phyloP scores from a whole-genome alignment of 1,140 invertebrate genomes.

The Drosophila kikkawai region DNA sequence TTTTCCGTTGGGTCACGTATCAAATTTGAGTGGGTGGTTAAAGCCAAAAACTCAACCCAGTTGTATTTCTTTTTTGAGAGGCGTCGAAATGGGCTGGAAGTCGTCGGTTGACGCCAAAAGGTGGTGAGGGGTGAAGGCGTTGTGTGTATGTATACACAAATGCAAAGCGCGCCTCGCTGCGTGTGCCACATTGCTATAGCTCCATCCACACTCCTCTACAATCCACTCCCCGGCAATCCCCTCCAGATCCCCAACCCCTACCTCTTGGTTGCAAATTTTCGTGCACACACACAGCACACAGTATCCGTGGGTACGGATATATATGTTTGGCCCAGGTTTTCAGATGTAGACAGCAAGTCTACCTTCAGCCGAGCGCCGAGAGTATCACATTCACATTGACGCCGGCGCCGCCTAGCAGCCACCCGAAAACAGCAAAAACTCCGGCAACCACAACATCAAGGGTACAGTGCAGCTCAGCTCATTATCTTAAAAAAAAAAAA shows the following conservation, averaged over 20 bases:
- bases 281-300: constrained; percentile 52
- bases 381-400: constrained; percentile 62
- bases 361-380: constrained; percentile 52
- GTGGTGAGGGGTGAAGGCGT: constrained; percentile 9
- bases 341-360: constrained; percentile 76
- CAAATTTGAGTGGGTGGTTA: constrained; percentile 61
- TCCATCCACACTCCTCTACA: constrained; percentile 6
- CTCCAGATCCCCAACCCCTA: constrained; percentile 12
- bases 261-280: constrained; percentile 66
- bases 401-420: constrained; percentile 66
- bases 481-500: constrained; percentile 40
- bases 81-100: constrained; percentile 17
- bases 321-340: constrained; percentile 35
- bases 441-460: constrained; percentile 33
- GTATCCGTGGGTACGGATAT: constrained; percentile 19
- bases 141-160: constrained; percentile 80
- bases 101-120: background rate
- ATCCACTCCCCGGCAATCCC: constrained; percentile 11
- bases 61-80: constrained; percentile 41
- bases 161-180: constrained; percentile 75
- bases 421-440: constrained; percentile 62
- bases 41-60: constrained; percentile 40
- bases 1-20: constrained; percentile 78
- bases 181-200: constrained; percentile 66
- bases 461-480: constrained; percentile 74